Base-by-base conservation (phyloP, 2,888 invertebrate genomes). In the Acanthoscelides obtectus region DNA sequence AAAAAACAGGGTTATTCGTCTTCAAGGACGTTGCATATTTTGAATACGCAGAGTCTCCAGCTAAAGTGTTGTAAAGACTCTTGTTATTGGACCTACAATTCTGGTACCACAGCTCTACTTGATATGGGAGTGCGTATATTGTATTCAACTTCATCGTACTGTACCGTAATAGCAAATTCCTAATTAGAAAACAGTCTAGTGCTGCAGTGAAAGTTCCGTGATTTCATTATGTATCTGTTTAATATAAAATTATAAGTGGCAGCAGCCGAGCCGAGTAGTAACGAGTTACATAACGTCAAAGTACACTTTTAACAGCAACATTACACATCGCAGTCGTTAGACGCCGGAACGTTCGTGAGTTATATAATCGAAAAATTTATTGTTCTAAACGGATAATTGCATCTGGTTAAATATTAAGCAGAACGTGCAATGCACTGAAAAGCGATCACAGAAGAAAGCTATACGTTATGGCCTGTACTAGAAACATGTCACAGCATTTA, bases 221-320 rank as follows among this genome's bases (percentile, higher is more conserved):
- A 73, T 75, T 75, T 68, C 22, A 71, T 76, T 75, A 73, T 76
- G 75, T 75, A 75, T 77, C 74, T 72, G 75, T 75, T 74, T 70
- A 70, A 73, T 74, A 75, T 74, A 75, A 74, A 74, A 74, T 75
- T 75, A 75, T 77, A 75, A 76, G 75, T 74, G 70, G 72, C 70
- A 69, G 69, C 74, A 45, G 45, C 12, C 45, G 45, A 45, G n/a
- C n/a, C n/a, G n/a, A n/a, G n/a, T n/a, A n/a, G 45, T 45, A 45
- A 45, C 45, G 45, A 17, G 45, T 77, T 76, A 72, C 71, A 72
- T 73, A 77, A 77, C 72, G 67, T 69, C 70, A 73, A 71, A 74
- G 69, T 69, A 71, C 68, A 66, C 67, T 45, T 45, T 45, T 45
- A 45, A 45, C 45, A 45, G 45, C 45, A 45, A 12, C 45, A 17